Percentiles rank a stretch among this genome's conserved stretches.
Conservation (phyloP, 2,888 invertebrate species). For the Caenorhabditis zanzibari region DNA sequence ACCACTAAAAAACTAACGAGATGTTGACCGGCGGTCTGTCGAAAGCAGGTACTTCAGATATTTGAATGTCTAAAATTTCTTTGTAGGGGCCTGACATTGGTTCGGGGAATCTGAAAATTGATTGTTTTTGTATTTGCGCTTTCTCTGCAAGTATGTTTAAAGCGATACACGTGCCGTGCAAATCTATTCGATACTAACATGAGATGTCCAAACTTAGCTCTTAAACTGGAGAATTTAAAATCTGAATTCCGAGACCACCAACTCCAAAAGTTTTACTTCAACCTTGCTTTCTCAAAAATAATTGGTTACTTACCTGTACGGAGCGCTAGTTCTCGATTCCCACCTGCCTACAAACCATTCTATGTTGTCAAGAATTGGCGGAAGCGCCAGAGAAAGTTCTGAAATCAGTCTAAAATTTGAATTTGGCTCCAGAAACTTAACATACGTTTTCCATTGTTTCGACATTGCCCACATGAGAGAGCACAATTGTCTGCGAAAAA, state of each 20-base stretch:
- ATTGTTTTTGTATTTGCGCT: background rate
- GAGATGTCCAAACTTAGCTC: too few species aligned
- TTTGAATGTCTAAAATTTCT: slow-evolving; percentile 78
- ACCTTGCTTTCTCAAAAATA: too few species aligned
- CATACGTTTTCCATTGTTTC: slow-evolving; percentile 67
- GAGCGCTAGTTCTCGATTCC: slow-evolving; percentile 75
- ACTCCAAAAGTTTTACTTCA: too few species aligned
- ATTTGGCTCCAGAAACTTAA: background rate
- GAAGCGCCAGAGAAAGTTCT: slow-evolving; percentile 78
- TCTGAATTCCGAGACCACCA: too few species aligned
- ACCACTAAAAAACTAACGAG: slow-evolving; percentile 75
- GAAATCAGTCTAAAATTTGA: slow-evolving; percentile 22
- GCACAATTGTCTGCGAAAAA: slow-evolving; percentile 83
- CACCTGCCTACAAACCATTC: slow-evolving; percentile 82
- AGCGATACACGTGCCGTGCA: too few species aligned
- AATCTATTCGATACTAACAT: too few species aligned
- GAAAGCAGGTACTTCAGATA: slow-evolving; percentile 79
- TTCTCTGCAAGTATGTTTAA: too few species aligned
- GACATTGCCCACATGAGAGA: slow-evolving; percentile 77
- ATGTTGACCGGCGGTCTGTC: slow-evolving; percentile 82
- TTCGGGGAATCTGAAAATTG: slow-evolving; percentile 74
- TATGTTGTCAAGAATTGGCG: slow-evolving; percentile 80
- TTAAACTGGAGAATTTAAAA: too few species aligned
- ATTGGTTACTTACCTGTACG: slow-evolving; percentile 28
- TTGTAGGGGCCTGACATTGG: slow-evolving; percentile 75